These are phyloP conservation scores for Engraulis encrasicolus DNA, from an alignment of 2,113 vertebrate genomes.

Conservation along the genomic window DNA sequence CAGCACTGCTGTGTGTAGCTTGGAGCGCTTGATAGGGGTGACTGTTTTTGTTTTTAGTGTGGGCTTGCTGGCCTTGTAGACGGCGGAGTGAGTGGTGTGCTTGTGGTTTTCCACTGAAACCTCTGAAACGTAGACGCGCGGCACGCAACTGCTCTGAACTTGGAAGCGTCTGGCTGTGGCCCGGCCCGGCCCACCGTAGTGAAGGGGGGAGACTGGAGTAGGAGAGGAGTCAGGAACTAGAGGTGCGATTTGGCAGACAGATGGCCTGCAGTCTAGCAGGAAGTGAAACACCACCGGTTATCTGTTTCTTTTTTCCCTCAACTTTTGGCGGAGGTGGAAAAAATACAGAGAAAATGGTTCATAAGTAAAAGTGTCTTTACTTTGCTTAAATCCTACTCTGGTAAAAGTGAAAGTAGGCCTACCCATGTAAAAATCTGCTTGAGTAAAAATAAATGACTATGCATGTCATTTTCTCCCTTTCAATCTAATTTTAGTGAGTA, in stretches of 20 bases:
- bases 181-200: background rate
- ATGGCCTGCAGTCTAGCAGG: background rate
- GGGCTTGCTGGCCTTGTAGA: background rate
- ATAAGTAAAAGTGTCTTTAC: no score
- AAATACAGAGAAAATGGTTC: no score
- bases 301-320: background rate
- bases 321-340: no score
- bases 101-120: background rate
- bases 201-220: background rate
- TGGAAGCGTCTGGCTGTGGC: background rate
- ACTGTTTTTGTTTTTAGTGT: background rate
- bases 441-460: no score
- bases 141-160: background rate
- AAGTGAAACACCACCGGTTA: constrained; percentile 27
- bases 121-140: background rate
- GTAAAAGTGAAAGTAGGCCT: no score
- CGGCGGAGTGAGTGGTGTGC: background rate
- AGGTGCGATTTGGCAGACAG: background rate
- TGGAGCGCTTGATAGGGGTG: background rate
- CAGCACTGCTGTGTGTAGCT: background rate
- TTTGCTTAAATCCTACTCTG: no score
- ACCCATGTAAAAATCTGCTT: no score
- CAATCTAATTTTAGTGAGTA: no score
- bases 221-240: background rate
- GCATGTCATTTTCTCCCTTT: no score